Evolutionary conservation across 2,888 invertebrate species (phyloP), one percentile per base, ranked within the genome.

Genomic region (Lepeophtheirus nordmannii): DNA sequence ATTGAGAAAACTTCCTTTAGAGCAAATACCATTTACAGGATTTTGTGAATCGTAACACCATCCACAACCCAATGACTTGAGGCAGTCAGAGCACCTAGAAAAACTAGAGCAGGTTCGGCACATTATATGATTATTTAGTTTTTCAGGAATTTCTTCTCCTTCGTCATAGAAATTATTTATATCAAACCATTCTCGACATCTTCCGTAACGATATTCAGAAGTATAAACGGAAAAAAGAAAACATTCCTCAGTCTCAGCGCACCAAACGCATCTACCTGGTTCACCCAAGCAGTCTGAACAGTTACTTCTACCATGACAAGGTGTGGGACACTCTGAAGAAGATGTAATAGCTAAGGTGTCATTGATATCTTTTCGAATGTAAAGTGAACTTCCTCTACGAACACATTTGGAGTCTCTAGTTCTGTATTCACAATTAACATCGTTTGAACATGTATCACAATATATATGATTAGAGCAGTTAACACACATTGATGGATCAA

Each of bases 191-290:
- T 90, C 89, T 53, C 89, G 82, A 73, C 93, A 94, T 73, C 89
- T 80, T 0, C 93, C 94, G 76, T 90, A 92, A 74, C 91, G 89
- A 76, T 89, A 92, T 73, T 90, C 88, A 70, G 90, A 89, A 10
- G 91, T 91, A 76, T 93, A 93, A 1, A 92, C 89, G n/a, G 90
- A 87, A 76, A 94, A 93, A 70, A 90, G 87, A 74, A 94, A 91
- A 75, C 94, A 94, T 73, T 89, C 88, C 68, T 85, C 70, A 0
- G 88, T 88, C 30, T 90, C 88, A 74, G 91, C 89, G 75, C 94
- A 94, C 94, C 94, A 94, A 0, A 92, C 92, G 76, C 94, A 94
- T 68, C 90, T 82, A 30, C 89, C 89, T 61, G 83, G 83, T 72
- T 87, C 86, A 71, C 87, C 87, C 63, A 94, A 79, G 73, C 94